Evolutionary conservation across 2,888 invertebrate genomes (phyloP), one percentile per base, ranked within the genome.

Genomic region (Phortica okadai): DNA sequence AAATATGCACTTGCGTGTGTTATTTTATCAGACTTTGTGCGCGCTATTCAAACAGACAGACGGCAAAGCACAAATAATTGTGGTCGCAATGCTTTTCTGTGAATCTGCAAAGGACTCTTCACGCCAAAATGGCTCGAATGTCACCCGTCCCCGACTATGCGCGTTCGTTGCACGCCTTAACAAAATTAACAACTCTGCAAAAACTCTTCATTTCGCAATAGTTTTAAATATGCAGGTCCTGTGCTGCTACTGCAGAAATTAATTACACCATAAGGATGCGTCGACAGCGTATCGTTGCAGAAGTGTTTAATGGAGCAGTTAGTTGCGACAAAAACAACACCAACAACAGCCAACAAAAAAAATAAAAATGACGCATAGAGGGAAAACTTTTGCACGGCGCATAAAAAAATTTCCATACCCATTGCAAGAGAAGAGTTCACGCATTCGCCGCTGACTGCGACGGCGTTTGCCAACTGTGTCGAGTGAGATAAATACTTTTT

Each of bases 281-380:
- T n/a, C 25, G 70, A 67, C 42, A 77, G 54, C 74, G 56, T 76
- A 74, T 75, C 77, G 82, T 56, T 72, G 76, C 59, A 67, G 76
- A 82, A 84, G 88, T 83, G 83, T 83, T 88, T 86, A 89, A 88
- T 87, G 83, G 85, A 89, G 84, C 88, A 82, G 81, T 84, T 83
- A 80, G 79, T 76, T 78, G 80, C 69, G 70, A 66, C 67, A 74
- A 74, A 74, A 62, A 75, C 74, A 64, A 50, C n/a, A 45, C 44
- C 25, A 41, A 16, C 16, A 74, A 14, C 44, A 16, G 66, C 50
- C 25, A 64, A 74, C 42, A 74, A 25, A 75, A 74, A 21, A 21
- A 21, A 21, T 21, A 76, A 67, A 66, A 76, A 44, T 66, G 41
- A 54, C 62, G 73, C 77, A 77, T 58, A 72, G 64, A 76, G 75